These are phyloP conservation scores for Lydus trimaculatus DNA, from an alignment of 2,888 invertebrate genomes.

Conservation along the genomic window DNA sequence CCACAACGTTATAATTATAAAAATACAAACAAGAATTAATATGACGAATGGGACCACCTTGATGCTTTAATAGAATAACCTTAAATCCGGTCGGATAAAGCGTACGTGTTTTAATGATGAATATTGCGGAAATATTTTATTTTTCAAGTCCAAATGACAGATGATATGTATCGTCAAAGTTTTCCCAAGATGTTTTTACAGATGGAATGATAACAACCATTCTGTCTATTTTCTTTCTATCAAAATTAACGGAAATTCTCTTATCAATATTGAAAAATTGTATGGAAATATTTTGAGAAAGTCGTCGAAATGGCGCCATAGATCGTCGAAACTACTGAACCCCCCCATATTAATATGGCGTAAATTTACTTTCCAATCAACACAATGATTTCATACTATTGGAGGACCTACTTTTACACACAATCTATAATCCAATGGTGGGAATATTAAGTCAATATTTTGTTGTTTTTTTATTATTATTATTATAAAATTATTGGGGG, in stretches of 20 bases:
- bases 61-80: constrained; percentile 30
- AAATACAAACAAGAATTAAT: constrained; percentile 31
- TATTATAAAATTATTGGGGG: not conserved
- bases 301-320: constrained; percentile 1
- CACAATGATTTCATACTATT: constrained; percentile 16
- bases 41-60: constrained; percentile 34
- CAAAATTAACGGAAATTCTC: not conserved
- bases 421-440: constrained; percentile 22
- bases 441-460: constrained; percentile 13
- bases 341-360: constrained; percentile 17
- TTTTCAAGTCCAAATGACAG: no score
- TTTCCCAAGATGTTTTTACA: no score
- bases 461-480: not conserved
- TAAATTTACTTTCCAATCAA: constrained; percentile 24
- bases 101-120: not conserved
- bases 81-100: constrained; percentile 25
- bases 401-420: constrained; percentile 33
- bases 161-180: no score
- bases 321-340: not conserved
- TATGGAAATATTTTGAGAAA: not conserved
- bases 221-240: not conserved
- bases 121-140: not conserved
- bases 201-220: no score
- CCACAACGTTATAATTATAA: constrained; percentile 29
- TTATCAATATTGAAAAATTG: not conserved